Conservation (phyloP, 2,797 vertebrate species). For the Phyllotis vaccarum region DNA sequence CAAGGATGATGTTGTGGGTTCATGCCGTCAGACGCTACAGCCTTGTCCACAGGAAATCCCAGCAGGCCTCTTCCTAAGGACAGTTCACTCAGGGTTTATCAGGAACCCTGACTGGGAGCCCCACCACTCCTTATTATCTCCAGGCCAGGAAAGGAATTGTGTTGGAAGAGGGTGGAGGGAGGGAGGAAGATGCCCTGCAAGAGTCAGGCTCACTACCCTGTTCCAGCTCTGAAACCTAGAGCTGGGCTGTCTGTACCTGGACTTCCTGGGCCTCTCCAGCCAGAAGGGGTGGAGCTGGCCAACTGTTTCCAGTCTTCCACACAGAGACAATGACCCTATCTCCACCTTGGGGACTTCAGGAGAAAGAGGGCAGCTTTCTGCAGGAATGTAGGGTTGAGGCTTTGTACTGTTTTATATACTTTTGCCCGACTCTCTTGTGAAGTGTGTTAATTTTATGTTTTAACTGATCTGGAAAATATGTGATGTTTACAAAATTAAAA, state of each 20-base stretch:
- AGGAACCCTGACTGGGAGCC: background rate
- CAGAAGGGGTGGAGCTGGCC: background rate
- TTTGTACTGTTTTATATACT: background rate
- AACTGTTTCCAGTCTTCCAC: background rate
- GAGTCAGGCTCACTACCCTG: background rate
- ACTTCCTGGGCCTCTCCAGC: background rate
- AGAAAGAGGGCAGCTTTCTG: background rate
- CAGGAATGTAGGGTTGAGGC: background rate
- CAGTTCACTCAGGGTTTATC: background rate
- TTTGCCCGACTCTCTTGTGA: slow-evolving; percentile 1
- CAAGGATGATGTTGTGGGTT: accelerated
- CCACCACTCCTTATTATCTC: background rate
- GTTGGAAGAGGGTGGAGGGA: background rate
- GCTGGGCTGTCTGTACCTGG: background rate
- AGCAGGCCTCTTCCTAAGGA: background rate
- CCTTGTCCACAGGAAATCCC: background rate
- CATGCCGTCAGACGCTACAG: background rate
- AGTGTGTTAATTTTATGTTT: slow-evolving; percentile 45
- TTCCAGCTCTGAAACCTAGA: background rate
- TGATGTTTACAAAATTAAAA: slow-evolving; percentile 64
- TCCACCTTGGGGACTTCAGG: background rate
- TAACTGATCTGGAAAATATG: background rate
- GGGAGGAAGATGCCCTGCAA: background rate
- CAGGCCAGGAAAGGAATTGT: background rate
- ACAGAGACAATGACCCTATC: background rate